phyloP scores from a whole-genome alignment of 2,888 invertebrate genomes.

The Tiphia femorata region DNA sequence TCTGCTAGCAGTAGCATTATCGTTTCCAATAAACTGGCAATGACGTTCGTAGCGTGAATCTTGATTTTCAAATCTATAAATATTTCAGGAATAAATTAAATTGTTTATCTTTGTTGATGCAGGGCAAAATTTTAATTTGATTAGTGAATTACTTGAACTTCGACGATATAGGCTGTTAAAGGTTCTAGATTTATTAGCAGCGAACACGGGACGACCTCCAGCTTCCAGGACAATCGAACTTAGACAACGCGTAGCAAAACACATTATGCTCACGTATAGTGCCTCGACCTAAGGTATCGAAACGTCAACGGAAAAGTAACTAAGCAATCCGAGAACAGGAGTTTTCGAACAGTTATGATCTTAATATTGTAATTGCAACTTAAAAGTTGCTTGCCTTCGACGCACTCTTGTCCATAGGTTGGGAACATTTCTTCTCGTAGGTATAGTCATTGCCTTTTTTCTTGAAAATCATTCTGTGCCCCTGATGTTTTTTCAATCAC shows the following conservation, averaged over 20 bases:
- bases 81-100: not conserved
- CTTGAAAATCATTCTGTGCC: too few relatives aligned
- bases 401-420: too few relatives aligned
- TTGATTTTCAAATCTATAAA: constrained; percentile 50
- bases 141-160: constrained; percentile 44
- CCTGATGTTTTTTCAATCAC: too few relatives aligned
- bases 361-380: too few relatives aligned
- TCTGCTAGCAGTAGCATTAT: constrained; percentile 47
- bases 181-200: constrained; percentile 42
- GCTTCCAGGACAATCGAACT: constrained; percentile 52
- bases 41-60: constrained; percentile 42
- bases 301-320: too few relatives aligned
- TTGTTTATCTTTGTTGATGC: not conserved
- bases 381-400: too few relatives aligned
- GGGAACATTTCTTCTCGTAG: too few relatives aligned
- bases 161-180: constrained; percentile 52
- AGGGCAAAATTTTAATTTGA: not conserved
- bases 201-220: constrained; percentile 39
- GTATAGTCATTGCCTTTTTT: too few relatives aligned
- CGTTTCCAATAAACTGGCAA: constrained; percentile 48
- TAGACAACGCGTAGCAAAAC: constrained; percentile 50
- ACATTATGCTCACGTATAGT: constrained; percentile 46
- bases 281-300: constrained; percentile 35
- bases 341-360: too few relatives aligned
- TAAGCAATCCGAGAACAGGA: too few relatives aligned